Evolutionary conservation across 1,140 invertebrate species (phyloP), one percentile per base, ranked within the genome.

Genomic region (Aphaenogaster rudis): DNA sequence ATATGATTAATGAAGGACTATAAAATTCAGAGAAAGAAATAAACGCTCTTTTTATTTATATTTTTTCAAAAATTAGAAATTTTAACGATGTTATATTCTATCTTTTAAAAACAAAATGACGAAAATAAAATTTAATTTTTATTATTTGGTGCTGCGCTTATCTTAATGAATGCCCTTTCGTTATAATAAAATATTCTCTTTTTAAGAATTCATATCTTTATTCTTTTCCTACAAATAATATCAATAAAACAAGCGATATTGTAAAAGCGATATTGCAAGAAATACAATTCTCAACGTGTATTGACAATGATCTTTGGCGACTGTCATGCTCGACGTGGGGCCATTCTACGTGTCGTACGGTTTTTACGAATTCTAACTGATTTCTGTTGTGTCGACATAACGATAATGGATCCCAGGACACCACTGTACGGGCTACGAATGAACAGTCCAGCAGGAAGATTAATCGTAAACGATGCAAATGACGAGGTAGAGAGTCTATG

Each of bases 401-500:
- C 54, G 61, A 78, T 89, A 89, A 87, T 74, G 59, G 79, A 86
- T 85, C 11, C 2, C 42, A 9, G 33, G 42, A n/a, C 52, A 7
- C 52, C 17, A 17, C 8, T 36, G 80, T 17, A 15, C 39, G 48
- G 48, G 61, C 85, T 64, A 39, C 72, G 76, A 81, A 81, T 59
- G 28, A 59, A 48, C 15, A n/a, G 17, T 74, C 39, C 66, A 59
- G 54, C 15, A 88, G 52, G 63, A 91, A 90, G 87, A 92, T 92
- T 86, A 92, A 93, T 93, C 79, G 77, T 84, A 48, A 88, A 48
- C 69, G 88, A 91, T 89, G 91, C 88, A 90, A 92, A 92, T 88
- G 91, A 91, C 76, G 81, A 82, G 77, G 50, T 81, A 21, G 39
- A 81, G 64, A 69, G 78, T 45, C 74, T 67, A 54, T 39, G 57